Conservation (phyloP, 2,113 vertebrate species). For the Ictalurus furcatus region DNA sequence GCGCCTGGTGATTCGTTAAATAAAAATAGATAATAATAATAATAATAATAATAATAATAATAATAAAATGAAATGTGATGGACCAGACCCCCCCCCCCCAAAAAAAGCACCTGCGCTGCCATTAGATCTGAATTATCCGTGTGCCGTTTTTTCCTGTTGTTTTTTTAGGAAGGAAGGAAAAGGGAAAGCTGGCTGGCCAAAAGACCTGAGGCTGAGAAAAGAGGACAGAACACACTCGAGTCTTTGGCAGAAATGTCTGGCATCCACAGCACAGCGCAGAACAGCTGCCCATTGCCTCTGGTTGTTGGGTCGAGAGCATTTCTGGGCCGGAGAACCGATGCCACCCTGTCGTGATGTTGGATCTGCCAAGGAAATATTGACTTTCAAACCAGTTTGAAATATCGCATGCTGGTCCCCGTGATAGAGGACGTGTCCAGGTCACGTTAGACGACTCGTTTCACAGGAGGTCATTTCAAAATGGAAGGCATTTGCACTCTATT, state of each 20-base stretch:
- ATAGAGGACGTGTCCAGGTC: constrained; percentile 22
- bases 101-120: constrained; percentile 16
- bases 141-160: not conserved
- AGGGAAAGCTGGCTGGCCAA: constrained; percentile 13
- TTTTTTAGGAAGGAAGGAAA: not conserved
- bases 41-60: not conserved
- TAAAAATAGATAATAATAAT: constrained; percentile 10
- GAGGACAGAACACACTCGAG: constrained; percentile 49
- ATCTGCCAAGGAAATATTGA: constrained; percentile 55
- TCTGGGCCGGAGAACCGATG: constrained; percentile 21
- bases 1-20: constrained; percentile 31
- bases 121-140: constrained; percentile 32
- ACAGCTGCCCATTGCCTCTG: constrained; percentile 44
- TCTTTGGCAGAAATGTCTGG: constrained; percentile 50
- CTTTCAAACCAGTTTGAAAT: constrained; percentile 52
- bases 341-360: constrained; percentile 21
- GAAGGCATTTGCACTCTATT: constrained; percentile 9
- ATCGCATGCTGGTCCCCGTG: constrained; percentile 30
- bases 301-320: constrained; percentile 47
- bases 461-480: not conserved
- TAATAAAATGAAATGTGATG: not conserved
- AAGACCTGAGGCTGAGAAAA: constrained; percentile 39
- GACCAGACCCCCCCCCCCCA: not conserved
- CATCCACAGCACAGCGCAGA: constrained; percentile 30
- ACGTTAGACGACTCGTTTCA: not conserved